Percentiles rank a stretch among this genome's conserved stretches.
phyloP scores from a whole-genome alignment of 2,888 invertebrate genomes.

The Cryptocephalus moraei region DNA sequence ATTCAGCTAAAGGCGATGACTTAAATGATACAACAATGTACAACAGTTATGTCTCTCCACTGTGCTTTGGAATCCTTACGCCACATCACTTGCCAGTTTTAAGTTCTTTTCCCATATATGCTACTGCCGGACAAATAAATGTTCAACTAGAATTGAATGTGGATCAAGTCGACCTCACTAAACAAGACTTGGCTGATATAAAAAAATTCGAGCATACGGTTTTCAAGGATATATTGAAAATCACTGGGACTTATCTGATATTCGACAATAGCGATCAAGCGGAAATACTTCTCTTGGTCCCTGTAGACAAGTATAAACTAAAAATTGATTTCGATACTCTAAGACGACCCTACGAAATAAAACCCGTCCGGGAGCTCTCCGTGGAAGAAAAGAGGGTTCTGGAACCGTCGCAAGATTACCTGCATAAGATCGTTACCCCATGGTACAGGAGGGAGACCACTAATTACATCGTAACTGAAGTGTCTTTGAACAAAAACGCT shows the following conservation, averaged over 20 bases:
- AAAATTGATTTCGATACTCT: slow-evolving; percentile 55
- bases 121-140: slow-evolving; percentile 51
- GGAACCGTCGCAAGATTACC: slow-evolving; percentile 50
- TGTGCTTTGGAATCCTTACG: slow-evolving; percentile 57
- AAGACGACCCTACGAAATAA: slow-evolving; percentile 33
- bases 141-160: slow-evolving; percentile 44
- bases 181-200: slow-evolving; percentile 42
- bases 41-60: slow-evolving; percentile 39
- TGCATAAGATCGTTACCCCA: slow-evolving; percentile 70
- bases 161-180: slow-evolving; percentile 38
- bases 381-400: slow-evolving; percentile 42
- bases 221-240: slow-evolving; percentile 59
- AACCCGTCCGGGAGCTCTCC: slow-evolving; percentile 38
- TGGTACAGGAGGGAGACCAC: slow-evolving; percentile 51
- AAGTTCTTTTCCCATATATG: slow-evolving; percentile 64
- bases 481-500: slow-evolving; percentile 57
- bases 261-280: slow-evolving; percentile 46
- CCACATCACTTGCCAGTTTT: slow-evolving; percentile 48
- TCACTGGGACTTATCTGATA: slow-evolving; percentile 49
- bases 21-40: slow-evolving; percentile 46
- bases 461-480: slow-evolving; percentile 57
- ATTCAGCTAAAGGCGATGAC: slow-evolving; percentile 34
- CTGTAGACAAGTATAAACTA: slow-evolving; percentile 28
- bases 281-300: slow-evolving; percentile 39
- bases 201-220: slow-evolving; percentile 61